phyloP scores from a whole-genome alignment of 2,888 invertebrate species.

The Ligdia adustata region DNA sequence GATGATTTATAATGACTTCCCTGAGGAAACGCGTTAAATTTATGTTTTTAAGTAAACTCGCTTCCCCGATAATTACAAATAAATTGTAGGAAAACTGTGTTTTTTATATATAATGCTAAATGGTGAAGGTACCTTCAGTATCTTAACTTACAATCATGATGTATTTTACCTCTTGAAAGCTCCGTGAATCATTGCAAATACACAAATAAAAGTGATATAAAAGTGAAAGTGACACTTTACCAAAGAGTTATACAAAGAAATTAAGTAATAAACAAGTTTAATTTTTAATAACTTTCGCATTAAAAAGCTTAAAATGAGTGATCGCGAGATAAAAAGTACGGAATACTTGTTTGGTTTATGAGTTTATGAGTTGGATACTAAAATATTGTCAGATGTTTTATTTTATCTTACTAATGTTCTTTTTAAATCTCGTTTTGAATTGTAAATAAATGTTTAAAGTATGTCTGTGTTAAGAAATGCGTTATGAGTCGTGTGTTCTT shows the following conservation, averaged over 20 bases:
- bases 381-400: too few species aligned
- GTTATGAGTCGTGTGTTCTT: too few species aligned
- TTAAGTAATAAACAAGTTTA: constrained; percentile 35
- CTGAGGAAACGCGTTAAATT: constrained; percentile 49
- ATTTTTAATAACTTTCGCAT: constrained; percentile 29
- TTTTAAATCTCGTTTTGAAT: too few species aligned
- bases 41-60: neutral
- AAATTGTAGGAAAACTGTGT: too few species aligned
- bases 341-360: constrained; percentile 14
- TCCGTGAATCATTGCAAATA: too few species aligned
- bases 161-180: too few species aligned
- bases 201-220: constrained; percentile 7
- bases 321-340: constrained; percentile 24
- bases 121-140: too few species aligned
- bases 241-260: constrained; percentile 31
- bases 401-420: too few species aligned
- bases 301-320: constrained; percentile 29
- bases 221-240: constrained; percentile 26
- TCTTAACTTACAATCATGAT: too few species aligned
- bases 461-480: too few species aligned
- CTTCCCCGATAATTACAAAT: neutral
- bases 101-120: too few species aligned
- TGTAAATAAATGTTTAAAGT: too few species aligned
- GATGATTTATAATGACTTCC: constrained; percentile 74
- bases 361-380: constrained; percentile 10